Base-by-base conservation (phyloP, 2,113 vertebrate genomes). In the Carassius gibelio region DNA sequence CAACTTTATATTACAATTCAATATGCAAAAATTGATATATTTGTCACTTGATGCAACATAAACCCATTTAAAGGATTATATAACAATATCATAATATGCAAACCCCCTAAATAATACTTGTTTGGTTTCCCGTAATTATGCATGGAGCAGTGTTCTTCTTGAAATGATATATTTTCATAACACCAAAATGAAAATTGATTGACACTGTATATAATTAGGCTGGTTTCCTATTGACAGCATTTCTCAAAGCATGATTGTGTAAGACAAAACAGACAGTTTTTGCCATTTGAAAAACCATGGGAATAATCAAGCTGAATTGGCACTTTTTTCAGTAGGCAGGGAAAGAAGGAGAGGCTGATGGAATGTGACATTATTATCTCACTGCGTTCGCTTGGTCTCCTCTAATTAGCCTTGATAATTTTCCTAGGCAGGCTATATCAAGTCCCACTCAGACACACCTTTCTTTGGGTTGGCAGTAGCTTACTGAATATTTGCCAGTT, bases 391-490 rank as follows among this genome's bases (percentile, higher is more conserved):
- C 68, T 36, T 64, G 9, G 2, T n/a, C 50, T 30, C 4, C 17
- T 79, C 42, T 84, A 80, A 85, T 85, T 57, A 62, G 55, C 7
- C 3, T 19, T 36, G 26, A 72, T 75, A 0, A 23, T 52, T 75
- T 79, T 8, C 1, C 11, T 38, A 71, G n/a, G 11, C 52, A 3
- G 34, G n/a, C 30, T 64, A 78, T 69, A 66, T 85, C 36, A 34
- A 81, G 48, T 84, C 77, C 81, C 82, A 78, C 69, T 72, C 1
- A 4, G 85, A 86, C 92, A 88, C 91, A 81, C 92, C 93, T 85
- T 9, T 83, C 83, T 81, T 68, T 42, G 66, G 80, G 0, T 88
- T 80, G 78, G 52, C 38, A 26, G 8, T 74, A 77, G 21, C 52
- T 5, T 79, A 17, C 34, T 61, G 23, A 69, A 42, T 81, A 8